Evolutionary conservation across 2,797 vertebrate species (phyloP), one percentile per base, ranked within the genome.

Genomic region (Poeciliopsis paucimaculata): DNA sequence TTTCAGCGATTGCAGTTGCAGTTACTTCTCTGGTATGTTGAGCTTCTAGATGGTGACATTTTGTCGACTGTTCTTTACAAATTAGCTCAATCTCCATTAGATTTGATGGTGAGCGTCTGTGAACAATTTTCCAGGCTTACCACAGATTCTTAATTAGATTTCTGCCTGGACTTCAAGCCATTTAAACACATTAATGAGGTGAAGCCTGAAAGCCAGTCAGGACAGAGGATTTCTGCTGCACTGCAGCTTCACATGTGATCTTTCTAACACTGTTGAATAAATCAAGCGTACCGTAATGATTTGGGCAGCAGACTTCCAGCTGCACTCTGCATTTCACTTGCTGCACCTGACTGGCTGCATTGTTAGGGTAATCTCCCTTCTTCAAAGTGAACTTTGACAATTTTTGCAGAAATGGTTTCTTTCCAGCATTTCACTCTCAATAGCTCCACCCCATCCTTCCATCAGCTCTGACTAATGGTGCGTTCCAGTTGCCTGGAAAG

Each of bases 101-200:
- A 43, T n/a, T 70, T 41, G 18, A 71, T 71, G 13, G 43, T 43
- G 68, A 28, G 41, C 11, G 7, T 71, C 41, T 45, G 26, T 46
- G 41, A 71, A 18, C n/a, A 71, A 45, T 71, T 71, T 46, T 71
- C 1, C n/a, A 28, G 26, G 43, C 41, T 45, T 71, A 43, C 68
- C 41, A 45, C 68, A 45, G 43, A 46, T 46, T 71, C 41, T 71
- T 46, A 71, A 71, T 71, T 70, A 45, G 68, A 70, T 70, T 70
- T 70, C 26, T 26, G 26, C 41, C 41, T 71, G 43, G 26, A 16
- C 68, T 16, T 46, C 68, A n/a, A 5, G 68, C 26, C 26, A 71
- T n/a, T 71, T n/a, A 2, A 41, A 43, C 66, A 43, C 41, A n/a
- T n/a, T 43, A 71, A 71, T 71, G 41, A 45, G 43, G 68, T 43